Base-by-base conservation (phyloP, 2,797 vertebrate genomes). In the Gallinago nigripennis region DNA sequence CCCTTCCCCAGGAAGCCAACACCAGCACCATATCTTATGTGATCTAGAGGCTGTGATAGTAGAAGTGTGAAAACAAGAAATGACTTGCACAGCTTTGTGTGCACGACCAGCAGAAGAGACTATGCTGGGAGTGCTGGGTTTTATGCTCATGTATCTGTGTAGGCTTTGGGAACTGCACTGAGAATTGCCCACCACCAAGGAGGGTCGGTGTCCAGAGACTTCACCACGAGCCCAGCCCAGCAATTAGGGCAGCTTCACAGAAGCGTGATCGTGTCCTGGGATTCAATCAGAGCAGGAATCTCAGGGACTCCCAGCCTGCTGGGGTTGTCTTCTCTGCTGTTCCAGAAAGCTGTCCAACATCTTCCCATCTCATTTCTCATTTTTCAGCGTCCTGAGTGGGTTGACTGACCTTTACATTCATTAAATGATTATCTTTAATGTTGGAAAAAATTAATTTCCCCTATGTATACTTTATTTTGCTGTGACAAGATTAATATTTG, bases 211-310 rank as follows among this genome's bases (percentile, higher is more conserved):
- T 39, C 13, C 46, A 66, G 72, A 63, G 63, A 13, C 23, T 19
- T 76, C 16, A 75, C 46, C n/a, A 11, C 0, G 1, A 68, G 37
- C 63, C 51, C 46, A 66, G 50, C 16, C 16, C 37, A 31, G 51
- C 0, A 5, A 19, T 30, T 4, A 31, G 12, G 37, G 25, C 58
- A 86, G 21, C 24, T 39, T 60, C 21, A 48, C 46, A 16, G 15
- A 53, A 58, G 4, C 1, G 1, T 53, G 51, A 33, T 27, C 0
- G 0, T 20, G 16, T 31, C 43, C 66, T 61, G 4, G 4, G 37
- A 58, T 51, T 54, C 45, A 50, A 1, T 50, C 61, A 84, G 45
- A 88, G 65, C 12, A 17, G 28, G 6, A 31, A 53, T 7, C 37
- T 57, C 57, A 48, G 0, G 0, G 7, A 4, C 12, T 65, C 43